These are phyloP conservation scores for Spatula clypeata DNA, from an alignment of 2,797 vertebrate species.

Conservation along the genomic window DNA sequence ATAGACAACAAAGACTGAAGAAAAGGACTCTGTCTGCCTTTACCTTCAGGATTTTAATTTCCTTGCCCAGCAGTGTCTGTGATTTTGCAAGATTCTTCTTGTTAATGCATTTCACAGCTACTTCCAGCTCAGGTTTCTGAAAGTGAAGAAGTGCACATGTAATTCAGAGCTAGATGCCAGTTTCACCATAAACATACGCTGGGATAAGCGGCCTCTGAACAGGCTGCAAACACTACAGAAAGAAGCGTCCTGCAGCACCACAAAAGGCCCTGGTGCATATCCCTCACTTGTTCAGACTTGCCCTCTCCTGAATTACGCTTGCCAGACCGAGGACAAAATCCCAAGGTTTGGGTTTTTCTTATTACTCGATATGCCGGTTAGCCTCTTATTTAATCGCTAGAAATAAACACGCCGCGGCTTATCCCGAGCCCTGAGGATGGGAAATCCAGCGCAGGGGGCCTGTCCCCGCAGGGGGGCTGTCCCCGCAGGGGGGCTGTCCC, in stretches of 20 bases:
- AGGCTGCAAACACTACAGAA: neutral
- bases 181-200: conserved; percentile 4
- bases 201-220: neutral
- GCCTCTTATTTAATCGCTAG: conserved; percentile 60
- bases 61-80: conserved; percentile 95
- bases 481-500: neutral
- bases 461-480: neutral
- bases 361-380: conserved; percentile 1
- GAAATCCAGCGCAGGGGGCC: conserved; percentile 39
- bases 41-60: conserved; percentile 98
- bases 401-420: conserved; percentile 27
- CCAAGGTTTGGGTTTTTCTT: conserved; percentile 1
- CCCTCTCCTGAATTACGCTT: neutral
- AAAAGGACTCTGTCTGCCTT: conserved; percentile 6
- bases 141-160: conserved; percentile 30
- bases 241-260: neutral
- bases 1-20: neutral
- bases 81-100: conserved; percentile 98
- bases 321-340: conserved; percentile 21
- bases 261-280: neutral
- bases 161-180: conserved; percentile 29
- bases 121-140: conserved; percentile 94
- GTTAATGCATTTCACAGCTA: conserved; percentile 98
- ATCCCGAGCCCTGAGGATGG: conserved; percentile 39
- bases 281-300: conserved; percentile 63